Conservation (phyloP, 1,140 invertebrate genomes). For the Brachystomella parvula region DNA sequence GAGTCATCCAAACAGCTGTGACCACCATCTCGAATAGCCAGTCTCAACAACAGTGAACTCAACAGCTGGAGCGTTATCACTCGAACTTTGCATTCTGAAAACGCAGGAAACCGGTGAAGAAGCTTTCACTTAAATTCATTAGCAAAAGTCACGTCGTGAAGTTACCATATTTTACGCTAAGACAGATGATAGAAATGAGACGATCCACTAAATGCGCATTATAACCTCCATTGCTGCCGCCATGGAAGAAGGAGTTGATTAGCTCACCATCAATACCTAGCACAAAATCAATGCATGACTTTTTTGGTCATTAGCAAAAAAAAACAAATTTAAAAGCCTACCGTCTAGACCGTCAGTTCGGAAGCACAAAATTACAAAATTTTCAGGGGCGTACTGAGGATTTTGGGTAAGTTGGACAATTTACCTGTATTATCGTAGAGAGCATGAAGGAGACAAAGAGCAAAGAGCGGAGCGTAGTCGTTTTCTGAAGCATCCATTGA, state of each 20-base stretch:
- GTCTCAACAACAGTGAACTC: conserved; percentile 62
- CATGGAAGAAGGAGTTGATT: conserved; percentile 53
- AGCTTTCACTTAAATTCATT: conserved; percentile 6
- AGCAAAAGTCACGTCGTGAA: no score
- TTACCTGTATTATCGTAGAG: conserved; percentile 88
- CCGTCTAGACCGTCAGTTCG: background rate
- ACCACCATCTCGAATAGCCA: conserved; percentile 45
- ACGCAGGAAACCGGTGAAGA: conserved; percentile 9
- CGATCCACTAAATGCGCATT: conserved; percentile 68
- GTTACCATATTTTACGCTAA: conserved; percentile 44
- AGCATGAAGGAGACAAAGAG: conserved; percentile 84
- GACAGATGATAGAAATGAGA: conserved; percentile 73
- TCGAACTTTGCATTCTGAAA: conserved; percentile 64
- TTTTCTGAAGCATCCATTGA: conserved; percentile 76
- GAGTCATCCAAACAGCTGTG: conserved; percentile 53
- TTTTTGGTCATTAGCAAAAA: background rate
- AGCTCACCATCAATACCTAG: conserved; percentile 65
- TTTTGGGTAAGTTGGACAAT: background rate
- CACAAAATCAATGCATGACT: background rate
- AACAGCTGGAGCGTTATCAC: conserved; percentile 85
- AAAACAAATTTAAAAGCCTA: conserved; percentile 6
- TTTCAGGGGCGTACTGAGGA: background rate
- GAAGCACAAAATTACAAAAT: background rate
- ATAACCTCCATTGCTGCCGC: conserved; percentile 46
- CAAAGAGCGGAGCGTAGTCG: conserved; percentile 88